Evolutionary conservation across 2,888 invertebrate genomes (phyloP).

Genomic region (Chaitophorus viminalis): DNA sequence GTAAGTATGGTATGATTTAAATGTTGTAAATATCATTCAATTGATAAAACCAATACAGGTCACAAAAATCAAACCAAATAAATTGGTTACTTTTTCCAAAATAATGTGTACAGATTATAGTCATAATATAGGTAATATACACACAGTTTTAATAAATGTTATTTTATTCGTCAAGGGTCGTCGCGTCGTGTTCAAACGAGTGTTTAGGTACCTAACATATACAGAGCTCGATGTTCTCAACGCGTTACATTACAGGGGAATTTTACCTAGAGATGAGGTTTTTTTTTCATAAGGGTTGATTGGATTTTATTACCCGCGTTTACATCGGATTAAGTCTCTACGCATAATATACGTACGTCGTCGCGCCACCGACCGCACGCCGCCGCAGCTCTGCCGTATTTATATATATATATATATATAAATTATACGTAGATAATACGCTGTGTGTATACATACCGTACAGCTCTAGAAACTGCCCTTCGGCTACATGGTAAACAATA

Average conservation of each 20-base stretch:
- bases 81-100: too few species aligned
- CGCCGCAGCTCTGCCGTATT: neutral
- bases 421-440: too few species aligned
- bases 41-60: neutral
- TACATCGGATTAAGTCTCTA: conserved; percentile 26
- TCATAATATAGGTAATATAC: neutral
- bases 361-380: neutral
- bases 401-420: too few species aligned
- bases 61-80: too few species aligned
- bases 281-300: conserved; percentile 39
- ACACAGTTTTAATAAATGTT: conserved; percentile 16
- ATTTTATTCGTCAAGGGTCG: neutral
- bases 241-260: neutral
- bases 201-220: neutral
- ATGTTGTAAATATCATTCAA: neutral
- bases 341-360: neutral
- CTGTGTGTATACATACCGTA: too few species aligned
- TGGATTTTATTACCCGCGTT: conserved; percentile 40
- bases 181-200: neutral
- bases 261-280: neutral
- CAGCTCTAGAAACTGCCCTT: conserved; percentile 18
- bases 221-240: neutral
- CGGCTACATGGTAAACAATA: conserved; percentile 7
- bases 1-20: too few species aligned
- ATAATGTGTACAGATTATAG: neutral